phyloP scores from a whole-genome alignment of 2,797 vertebrate species.

The Propithecus deckenii region DNA sequence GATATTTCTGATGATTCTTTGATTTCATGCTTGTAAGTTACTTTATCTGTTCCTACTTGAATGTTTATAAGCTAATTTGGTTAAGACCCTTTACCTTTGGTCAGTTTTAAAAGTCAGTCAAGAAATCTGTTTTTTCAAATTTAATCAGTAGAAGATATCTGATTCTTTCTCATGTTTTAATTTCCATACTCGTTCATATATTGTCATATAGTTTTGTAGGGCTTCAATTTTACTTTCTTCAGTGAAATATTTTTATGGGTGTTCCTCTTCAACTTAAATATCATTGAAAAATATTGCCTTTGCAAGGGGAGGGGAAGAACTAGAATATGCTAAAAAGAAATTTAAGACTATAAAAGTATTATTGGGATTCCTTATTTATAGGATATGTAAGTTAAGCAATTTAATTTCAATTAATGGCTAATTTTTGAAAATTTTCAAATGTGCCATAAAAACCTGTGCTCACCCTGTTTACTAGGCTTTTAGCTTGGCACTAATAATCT shows the following conservation, averaged over 20 bases:
- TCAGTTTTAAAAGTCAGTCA: conserved; percentile 37
- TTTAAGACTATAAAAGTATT: background rate
- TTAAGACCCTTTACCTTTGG: background rate
- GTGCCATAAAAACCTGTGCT: background rate
- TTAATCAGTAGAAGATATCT: background rate
- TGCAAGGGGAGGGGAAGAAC: background rate
- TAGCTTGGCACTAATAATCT: background rate
- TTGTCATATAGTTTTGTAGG: background rate
- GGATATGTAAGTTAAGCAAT: background rate
- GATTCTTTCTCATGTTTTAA: conserved; percentile 20
- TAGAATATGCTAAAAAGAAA: background rate
- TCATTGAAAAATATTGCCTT: background rate
- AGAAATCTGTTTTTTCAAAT: background rate
- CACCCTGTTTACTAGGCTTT: background rate
- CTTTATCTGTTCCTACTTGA: background rate
- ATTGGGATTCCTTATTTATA: background rate
- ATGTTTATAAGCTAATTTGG: conserved; percentile 31
- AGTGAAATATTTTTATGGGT: background rate
- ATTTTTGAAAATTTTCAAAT: background rate
- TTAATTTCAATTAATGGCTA: conserved; percentile 1
- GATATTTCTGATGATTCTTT: conserved; percentile 8
- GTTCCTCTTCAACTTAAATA: background rate
- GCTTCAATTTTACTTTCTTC: background rate
- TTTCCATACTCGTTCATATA: background rate
- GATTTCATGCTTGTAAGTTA: background rate